These are phyloP conservation scores for Caracal caracal DNA, from an alignment of 2,113 vertebrate species.

Conservation along the genomic window DNA sequence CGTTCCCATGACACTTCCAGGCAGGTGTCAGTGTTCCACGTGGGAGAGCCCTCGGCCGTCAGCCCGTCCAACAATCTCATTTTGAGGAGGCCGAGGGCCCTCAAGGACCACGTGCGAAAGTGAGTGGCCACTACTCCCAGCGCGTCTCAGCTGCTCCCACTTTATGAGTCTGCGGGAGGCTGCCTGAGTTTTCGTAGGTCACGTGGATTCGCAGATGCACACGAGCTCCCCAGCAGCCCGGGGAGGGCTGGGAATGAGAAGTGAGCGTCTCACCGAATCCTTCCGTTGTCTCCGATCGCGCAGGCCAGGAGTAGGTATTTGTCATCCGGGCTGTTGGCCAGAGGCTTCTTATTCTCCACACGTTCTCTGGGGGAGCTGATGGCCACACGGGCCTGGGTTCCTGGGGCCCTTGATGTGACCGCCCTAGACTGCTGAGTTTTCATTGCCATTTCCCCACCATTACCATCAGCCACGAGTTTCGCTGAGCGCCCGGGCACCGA, in stretches of 20 bases:
- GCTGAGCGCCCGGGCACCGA: rapidly evolving
- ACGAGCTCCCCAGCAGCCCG: rapidly evolving
- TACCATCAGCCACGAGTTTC: background rate
- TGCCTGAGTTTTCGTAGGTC: background rate
- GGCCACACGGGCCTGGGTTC: background rate
- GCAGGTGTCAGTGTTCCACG: background rate
- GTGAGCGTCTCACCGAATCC: background rate
- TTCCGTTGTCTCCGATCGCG: background rate
- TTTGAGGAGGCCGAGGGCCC: background rate
- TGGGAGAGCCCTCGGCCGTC: background rate
- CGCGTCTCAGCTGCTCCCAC: too few relatives aligned
- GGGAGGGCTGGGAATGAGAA: background rate
- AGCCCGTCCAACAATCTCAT: background rate
- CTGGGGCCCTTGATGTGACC: background rate
- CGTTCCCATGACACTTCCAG: background rate
- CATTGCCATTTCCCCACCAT: background rate
- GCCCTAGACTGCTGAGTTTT: background rate
- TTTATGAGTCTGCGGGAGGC: background rate
- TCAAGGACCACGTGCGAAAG: rapidly evolving
- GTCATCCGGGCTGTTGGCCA: rapidly evolving
- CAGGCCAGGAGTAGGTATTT: background rate
- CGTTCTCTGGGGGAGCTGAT: background rate
- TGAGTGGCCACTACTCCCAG: rapidly evolving
- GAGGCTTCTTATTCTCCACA: background rate
- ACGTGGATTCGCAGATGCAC: background rate